A percentile compares a stretch with the other conserved stretches of the same genome.
These are phyloP conservation scores for Hyperoplus lanceolatus DNA, from an alignment of 2,797 vertebrate genomes.

Conservation along the genomic window DNA sequence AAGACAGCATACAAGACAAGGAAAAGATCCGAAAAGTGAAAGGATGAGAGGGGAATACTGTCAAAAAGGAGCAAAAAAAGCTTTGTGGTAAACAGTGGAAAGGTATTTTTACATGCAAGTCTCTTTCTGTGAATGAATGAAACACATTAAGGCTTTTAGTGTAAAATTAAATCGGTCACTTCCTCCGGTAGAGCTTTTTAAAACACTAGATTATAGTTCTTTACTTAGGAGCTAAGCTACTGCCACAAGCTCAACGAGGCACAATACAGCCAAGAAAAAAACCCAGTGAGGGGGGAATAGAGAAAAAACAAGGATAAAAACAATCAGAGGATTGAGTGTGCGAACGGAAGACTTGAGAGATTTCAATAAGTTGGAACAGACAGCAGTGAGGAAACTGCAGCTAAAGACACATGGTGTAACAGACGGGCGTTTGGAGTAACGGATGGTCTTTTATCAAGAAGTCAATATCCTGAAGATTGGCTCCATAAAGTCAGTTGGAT, in stretches of 20 bases:
- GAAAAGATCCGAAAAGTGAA: constrained; percentile 17
- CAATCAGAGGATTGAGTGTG: constrained; percentile 9
- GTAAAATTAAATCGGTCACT: constrained; percentile 73
- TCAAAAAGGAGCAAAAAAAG: neutral
- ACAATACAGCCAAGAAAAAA: constrained; percentile 39
- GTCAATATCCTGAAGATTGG: constrained; percentile 56
- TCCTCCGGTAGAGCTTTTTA: constrained; percentile 67
- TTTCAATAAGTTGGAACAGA: constrained; percentile 32
- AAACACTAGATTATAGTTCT: constrained; percentile 72
- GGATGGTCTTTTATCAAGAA: constrained; percentile 55
- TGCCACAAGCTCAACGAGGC: constrained; percentile 66
- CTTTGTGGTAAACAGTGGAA: constrained; percentile 44
- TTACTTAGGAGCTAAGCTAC: constrained; percentile 55
- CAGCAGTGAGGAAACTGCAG: constrained; percentile 37
- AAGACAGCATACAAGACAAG: constrained; percentile 2
- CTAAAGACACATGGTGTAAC: constrained; percentile 34
- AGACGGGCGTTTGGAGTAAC: constrained; percentile 54
- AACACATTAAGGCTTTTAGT: constrained; percentile 66
- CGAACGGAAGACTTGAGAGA: constrained; percentile 1
- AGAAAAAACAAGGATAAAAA: constrained; percentile 24
- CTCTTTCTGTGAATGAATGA: constrained; percentile 59
- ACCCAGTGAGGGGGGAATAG: constrained; percentile 33
- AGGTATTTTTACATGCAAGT: constrained; percentile 52
- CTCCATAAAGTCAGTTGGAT: constrained; percentile 54
- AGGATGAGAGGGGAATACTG: constrained; percentile 2